Conservation (phyloP, 2,888 invertebrate species). For the Tolmerus cingulatus region DNA sequence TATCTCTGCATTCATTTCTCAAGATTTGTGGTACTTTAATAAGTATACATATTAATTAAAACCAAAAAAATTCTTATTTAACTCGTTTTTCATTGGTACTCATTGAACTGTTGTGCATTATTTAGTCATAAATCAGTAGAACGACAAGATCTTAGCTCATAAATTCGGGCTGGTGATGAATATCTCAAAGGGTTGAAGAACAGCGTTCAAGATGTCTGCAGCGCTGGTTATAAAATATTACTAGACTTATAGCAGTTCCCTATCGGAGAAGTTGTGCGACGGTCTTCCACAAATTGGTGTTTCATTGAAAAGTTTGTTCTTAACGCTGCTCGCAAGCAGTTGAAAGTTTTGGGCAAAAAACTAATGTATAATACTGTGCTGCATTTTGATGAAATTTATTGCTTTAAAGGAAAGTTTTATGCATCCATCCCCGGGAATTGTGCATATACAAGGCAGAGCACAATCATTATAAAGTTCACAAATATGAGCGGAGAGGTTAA, state of each 20-base stretch:
- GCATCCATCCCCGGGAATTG: background rate
- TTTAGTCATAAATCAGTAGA: background rate
- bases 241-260: background rate
- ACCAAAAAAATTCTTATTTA: too few relatives aligned
- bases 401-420: conserved; percentile 11
- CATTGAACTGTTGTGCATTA: background rate
- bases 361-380: conserved; percentile 6
- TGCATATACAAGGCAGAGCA: background rate
- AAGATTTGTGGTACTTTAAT: too few relatives aligned
- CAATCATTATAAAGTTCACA: conserved; percentile 20
- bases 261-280: background rate
- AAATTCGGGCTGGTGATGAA: background rate
- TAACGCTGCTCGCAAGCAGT: background rate
- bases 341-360: conserved; percentile 18
- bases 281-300: conserved; percentile 10
- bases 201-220: background rate
- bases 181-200: background rate
- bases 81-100: too few relatives aligned
- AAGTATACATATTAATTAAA: too few relatives aligned
- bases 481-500: background rate
- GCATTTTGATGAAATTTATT: conserved; percentile 37
- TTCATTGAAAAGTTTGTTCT: conserved; percentile 18
- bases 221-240: background rate
- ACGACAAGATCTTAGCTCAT: background rate
- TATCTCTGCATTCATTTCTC: too few relatives aligned